phyloP scores from a whole-genome alignment of 2,113 vertebrate species.

The Lagenorhynchus albirostris region DNA sequence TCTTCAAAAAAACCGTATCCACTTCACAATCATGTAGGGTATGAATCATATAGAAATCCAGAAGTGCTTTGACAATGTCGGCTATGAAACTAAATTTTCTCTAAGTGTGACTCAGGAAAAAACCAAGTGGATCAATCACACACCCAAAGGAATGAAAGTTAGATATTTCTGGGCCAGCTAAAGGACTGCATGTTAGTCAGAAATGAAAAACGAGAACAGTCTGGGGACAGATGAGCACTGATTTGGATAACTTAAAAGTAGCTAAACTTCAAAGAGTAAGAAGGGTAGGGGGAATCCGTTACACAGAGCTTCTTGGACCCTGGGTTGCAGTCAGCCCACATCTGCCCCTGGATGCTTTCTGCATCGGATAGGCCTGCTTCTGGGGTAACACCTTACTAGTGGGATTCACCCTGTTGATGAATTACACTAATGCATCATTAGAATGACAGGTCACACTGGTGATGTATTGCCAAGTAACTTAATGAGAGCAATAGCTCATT shows the following conservation, averaged over 20 bases:
- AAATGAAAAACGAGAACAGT: not conserved
- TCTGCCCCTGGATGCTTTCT: constrained; percentile 55
- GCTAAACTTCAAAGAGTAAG: not conserved
- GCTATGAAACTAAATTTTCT: not conserved
- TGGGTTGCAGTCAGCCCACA: constrained; percentile 22
- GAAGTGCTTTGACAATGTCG: not conserved
- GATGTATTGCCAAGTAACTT: constrained; percentile 79
- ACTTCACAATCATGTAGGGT: not conserved
- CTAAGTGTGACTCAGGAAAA: not conserved
- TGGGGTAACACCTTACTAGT: constrained; percentile 76
- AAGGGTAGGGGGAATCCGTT: not conserved
- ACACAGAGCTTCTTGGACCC: not conserved
- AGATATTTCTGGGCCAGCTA: not conserved
- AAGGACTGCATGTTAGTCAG: not conserved
- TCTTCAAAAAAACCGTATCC: not conserved
- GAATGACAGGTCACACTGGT: constrained; percentile 78
- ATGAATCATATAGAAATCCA: not conserved
- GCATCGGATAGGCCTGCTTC: constrained; percentile 60
- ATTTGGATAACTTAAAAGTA: constrained; percentile 23
- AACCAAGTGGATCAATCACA: not conserved
- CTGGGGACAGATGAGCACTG: not conserved
- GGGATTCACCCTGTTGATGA: constrained; percentile 80
- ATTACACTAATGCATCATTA: constrained; percentile 83
- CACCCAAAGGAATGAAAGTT: not conserved
- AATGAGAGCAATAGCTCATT: constrained; percentile 83